Evolutionary conservation across 53 echinoderm and acorn worm species (phyloP).

Genomic region (Holothuria leucospilota): DNA sequence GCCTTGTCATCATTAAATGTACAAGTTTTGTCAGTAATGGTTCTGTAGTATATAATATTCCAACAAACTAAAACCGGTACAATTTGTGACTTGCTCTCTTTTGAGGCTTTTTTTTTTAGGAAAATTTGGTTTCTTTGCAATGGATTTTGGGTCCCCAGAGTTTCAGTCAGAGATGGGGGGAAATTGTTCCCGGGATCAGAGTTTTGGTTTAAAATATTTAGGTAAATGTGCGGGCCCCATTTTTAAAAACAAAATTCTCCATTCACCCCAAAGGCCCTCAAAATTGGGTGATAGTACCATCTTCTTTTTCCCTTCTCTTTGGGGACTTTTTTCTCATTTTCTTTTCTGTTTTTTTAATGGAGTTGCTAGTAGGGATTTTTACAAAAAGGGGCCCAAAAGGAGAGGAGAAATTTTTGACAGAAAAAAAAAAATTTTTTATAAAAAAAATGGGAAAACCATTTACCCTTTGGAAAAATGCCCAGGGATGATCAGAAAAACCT

Average conservation of each 20-base stretch:
- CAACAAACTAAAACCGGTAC: constrained; percentile 68
- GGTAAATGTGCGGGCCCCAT: constrained; percentile 47
- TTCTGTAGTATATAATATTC: constrained; percentile 63
- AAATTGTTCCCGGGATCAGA: constrained; percentile 38
- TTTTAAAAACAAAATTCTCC: constrained; percentile 33
- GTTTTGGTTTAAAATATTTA: constrained; percentile 41
- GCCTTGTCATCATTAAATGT: constrained; percentile 53
- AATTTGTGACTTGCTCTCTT: constrained; percentile 58
- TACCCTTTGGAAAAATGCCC: constrained; percentile 68
- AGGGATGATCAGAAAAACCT: constrained; percentile 35
- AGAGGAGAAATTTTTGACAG: constrained; percentile 68
- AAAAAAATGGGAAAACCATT: constrained; percentile 69
- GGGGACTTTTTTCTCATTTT: constrained; percentile 36
- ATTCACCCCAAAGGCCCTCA: constrained; percentile 20
- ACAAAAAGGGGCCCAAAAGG: constrained; percentile 67
- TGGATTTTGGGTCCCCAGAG: constrained; percentile 43
- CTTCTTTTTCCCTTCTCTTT: constrained; percentile 48
- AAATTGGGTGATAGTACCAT: constrained; percentile 12
- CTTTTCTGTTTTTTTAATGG: constrained; percentile 54
- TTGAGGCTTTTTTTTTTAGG: constrained; percentile 39
- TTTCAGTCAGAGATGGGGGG: constrained; percentile 30
- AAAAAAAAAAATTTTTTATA: constrained; percentile 67
- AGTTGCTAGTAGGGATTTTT: constrained; percentile 47
- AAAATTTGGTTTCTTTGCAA: constrained; percentile 47
- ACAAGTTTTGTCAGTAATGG: constrained; percentile 63